phyloP scores from a whole-genome alignment of 53 echinoderm and acorn worm genomes.

The Astropecten irregularis region DNA sequence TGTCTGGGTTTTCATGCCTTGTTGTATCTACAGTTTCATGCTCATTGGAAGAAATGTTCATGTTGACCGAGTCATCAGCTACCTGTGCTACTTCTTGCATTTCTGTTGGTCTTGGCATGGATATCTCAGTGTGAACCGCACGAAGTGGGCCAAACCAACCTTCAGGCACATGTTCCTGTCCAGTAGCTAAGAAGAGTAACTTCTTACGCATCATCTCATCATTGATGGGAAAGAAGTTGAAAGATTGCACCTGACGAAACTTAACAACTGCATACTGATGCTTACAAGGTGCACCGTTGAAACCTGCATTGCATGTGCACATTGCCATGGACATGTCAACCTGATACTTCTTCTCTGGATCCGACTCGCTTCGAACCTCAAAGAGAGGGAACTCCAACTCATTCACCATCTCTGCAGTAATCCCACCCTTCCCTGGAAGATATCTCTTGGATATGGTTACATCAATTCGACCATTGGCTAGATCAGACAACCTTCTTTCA shows the following conservation, averaged over 20 bases:
- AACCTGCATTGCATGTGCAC: not conserved
- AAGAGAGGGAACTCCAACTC: not conserved
- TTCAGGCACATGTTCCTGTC: not conserved
- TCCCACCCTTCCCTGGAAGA: constrained; percentile 10
- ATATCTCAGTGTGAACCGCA: too few relatives aligned
- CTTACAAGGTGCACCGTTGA: constrained; percentile 14
- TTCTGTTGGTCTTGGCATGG: too few relatives aligned
- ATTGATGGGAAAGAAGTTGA: constrained; percentile 29
- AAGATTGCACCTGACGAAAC: not conserved
- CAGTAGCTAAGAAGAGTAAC: constrained; percentile 27
- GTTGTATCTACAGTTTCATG: not conserved
- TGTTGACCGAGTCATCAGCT: too few relatives aligned
- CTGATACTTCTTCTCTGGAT: constrained; percentile 9
- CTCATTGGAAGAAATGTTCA: too few relatives aligned
- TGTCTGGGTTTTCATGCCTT: not conserved
- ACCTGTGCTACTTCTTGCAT: too few relatives aligned
- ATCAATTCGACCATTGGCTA: constrained; percentile 30
- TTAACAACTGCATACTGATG: constrained; percentile 3
- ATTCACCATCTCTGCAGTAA: not conserved
- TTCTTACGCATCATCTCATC: not conserved
- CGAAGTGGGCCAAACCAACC: not conserved
- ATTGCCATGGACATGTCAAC: constrained; percentile 1
- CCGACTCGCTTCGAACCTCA: not conserved
- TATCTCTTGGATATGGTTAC: constrained; percentile 22
- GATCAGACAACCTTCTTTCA: constrained; percentile 11